Base-by-base conservation (phyloP, 2,797 vertebrate genomes). In the Phrynocephalus guinanensis region DNA sequence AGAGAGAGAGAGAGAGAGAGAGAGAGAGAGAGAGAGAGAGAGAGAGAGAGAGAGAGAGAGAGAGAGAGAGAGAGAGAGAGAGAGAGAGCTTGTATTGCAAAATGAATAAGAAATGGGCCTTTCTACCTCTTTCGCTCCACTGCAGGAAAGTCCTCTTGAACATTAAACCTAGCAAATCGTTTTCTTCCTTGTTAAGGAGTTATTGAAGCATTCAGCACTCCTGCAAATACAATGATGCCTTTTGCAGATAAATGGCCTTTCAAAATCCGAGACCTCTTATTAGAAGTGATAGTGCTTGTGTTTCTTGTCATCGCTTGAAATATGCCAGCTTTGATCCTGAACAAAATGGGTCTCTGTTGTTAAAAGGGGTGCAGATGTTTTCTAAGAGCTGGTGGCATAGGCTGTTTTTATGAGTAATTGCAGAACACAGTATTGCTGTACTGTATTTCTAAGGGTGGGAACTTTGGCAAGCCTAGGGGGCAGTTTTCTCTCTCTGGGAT, bases 81-180 rank as follows among this genome's bases (percentile, higher is more conserved):
- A 56, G 28, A 24, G 48, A 90, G 72, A 22, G 44, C 85, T 80
- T 68, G 80, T 6, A 48, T 38, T 78, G 6, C 0, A 15, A 4
- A 70, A 56, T 1, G 5, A 44, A 2, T 86, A 91, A n/a, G 33
- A 16, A 63, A 20, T 38, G 76, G 66, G 28, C 3, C 20, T 24
- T 26, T 72, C n/a, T 24, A 26, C 72, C 18, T 20, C 72, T 28
- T 71, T 30, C 11, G 30, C 60, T n/a, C 48, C 52, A 16, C 18
- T 86, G 63, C 50, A 30, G 63, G 50, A 78, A 73, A 66, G 1
- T 44, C 63, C 28, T 38, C 24, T 52, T 38, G 1, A 6, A 15
- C 56, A 66, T 86, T 85, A 89, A 88, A 60, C 33, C 73, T 72
- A 79, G 68, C 84, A 84, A 50, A 87, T 76, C 81, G 83, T 84